Evolutionary conservation across 2,888 invertebrate species (phyloP).

Genomic region (Agrypnus murinus): DNA sequence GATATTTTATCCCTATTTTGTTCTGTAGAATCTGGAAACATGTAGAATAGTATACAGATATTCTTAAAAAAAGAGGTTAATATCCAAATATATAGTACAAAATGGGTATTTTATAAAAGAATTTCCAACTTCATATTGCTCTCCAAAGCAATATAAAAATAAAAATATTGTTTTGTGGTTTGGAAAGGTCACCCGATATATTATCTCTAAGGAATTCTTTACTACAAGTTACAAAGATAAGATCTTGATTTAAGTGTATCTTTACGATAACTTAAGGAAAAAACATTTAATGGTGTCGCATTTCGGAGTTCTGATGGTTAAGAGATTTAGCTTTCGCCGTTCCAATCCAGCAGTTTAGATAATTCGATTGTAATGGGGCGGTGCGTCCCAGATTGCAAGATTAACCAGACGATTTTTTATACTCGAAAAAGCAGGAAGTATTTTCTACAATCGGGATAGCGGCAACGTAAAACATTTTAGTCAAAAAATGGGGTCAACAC

Average conservation of each 20-base stretch:
- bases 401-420: constrained; percentile 30
- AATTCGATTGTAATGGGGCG: constrained; percentile 36
- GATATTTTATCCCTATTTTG: no score
- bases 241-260: neutral
- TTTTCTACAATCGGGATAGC: neutral
- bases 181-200: no score
- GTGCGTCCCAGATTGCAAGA: constrained; percentile 34
- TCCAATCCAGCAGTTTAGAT: constrained; percentile 27
- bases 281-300: constrained; percentile 13
- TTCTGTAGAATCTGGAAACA: no score
- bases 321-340: constrained; percentile 13
- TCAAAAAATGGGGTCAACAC: constrained; percentile 17
- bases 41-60: no score
- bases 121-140: no score
- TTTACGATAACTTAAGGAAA: neutral
- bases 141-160: no score
- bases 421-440: constrained; percentile 13
- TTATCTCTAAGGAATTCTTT: constrained; percentile 1
- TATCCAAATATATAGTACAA: no score
- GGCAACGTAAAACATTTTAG: neutral
- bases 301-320: neutral
- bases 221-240: neutral
- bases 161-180: no score
- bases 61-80: no score
- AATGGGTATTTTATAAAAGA: no score